These are phyloP conservation scores for Orius laevigatus DNA, from an alignment of 1,140 invertebrate species.

Conservation along the genomic window DNA sequence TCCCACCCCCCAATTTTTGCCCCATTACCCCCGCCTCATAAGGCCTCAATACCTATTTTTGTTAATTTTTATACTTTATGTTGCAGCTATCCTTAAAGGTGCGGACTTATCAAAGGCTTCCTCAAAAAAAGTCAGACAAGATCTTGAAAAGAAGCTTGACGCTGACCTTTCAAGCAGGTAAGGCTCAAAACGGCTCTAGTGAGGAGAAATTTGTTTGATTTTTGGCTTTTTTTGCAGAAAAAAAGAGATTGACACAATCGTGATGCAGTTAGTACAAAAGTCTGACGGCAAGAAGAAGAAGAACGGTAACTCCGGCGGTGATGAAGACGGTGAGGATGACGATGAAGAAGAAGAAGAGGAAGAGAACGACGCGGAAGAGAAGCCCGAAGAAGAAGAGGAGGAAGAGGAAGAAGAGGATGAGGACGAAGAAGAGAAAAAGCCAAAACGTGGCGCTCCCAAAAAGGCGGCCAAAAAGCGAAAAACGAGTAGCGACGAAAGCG, in stretches of 20 bases:
- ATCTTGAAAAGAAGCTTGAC: constrained; percentile 65
- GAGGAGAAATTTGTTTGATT: too few relatives aligned
- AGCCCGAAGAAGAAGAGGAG: constrained; percentile 36
- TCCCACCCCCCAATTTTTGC: too few relatives aligned
- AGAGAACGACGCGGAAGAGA: constrained; percentile 33
- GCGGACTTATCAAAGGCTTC: constrained; percentile 69
- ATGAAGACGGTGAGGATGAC: constrained; percentile 38
- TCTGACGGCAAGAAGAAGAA: constrained; percentile 30
- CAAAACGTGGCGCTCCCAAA: constrained; percentile 35
- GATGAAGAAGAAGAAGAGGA: constrained; percentile 40
- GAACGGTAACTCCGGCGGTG: constrained; percentile 28
- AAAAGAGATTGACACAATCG: constrained; percentile 67
- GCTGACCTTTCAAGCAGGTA: constrained; percentile 51
- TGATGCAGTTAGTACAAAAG: constrained; percentile 55
- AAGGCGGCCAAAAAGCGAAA: constrained; percentile 40
- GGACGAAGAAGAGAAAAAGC: constrained; percentile 39
- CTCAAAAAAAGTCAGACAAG: constrained; percentile 77
- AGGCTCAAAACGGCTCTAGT: too few relatives aligned
- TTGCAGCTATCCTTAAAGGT: constrained; percentile 69
- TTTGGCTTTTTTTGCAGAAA: constrained; percentile 36
- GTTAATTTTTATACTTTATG: constrained; percentile 18
- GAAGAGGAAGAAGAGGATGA: constrained; percentile 30
- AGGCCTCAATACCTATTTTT: too few relatives aligned
- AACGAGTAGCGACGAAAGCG: constrained; percentile 41
- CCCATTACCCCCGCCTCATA: too few relatives aligned